These are phyloP conservation scores for Drosophila obscura DNA, from an alignment of 1,140 invertebrate species.

Conservation along the genomic window DNA sequence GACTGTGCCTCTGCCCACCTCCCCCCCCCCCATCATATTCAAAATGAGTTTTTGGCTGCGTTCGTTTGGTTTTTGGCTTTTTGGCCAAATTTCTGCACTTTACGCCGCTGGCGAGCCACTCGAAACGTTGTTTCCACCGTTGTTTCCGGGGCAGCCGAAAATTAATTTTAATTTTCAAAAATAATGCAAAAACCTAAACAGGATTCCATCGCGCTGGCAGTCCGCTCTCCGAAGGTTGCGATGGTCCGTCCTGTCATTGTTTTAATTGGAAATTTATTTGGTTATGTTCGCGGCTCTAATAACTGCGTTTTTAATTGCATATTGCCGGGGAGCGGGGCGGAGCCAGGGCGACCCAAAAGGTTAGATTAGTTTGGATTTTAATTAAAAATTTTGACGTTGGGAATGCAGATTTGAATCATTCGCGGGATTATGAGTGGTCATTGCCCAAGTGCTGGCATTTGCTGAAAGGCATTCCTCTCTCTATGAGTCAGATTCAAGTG, in stretches of 20 bases:
- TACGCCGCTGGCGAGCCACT: slow-evolving; percentile 39
- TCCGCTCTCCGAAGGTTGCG: neutral
- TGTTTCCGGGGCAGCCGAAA: slow-evolving; percentile 29
- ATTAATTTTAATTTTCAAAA: slow-evolving; percentile 66
- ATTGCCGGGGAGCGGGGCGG: slow-evolving; percentile 21
- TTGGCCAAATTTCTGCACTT: slow-evolving; percentile 39
- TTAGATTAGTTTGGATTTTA: slow-evolving; percentile 25
- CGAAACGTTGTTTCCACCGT: slow-evolving; percentile 23
- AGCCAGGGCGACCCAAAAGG: neutral
- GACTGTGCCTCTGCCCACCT: slow-evolving; percentile 7
- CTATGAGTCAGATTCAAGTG: too few species aligned
- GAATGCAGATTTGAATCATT: slow-evolving; percentile 1
- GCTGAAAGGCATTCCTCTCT: too few species aligned
- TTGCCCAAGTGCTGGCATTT: neutral
- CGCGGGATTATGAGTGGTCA: slow-evolving; percentile 6
- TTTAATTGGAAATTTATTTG: slow-evolving; percentile 79
- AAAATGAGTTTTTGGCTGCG: slow-evolving; percentile 70
- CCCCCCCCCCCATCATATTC: slow-evolving; percentile 29
- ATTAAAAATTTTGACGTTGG: slow-evolving; percentile 43
- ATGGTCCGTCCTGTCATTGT: slow-evolving; percentile 22
- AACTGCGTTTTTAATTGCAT: slow-evolving; percentile 70
- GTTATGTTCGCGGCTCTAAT: slow-evolving; percentile 49
- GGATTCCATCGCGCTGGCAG: slow-evolving; percentile 7
- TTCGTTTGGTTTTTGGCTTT: slow-evolving; percentile 38
- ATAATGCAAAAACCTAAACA: slow-evolving; percentile 45